These are phyloP conservation scores for Parnassius smintheus DNA, from an alignment of 2,888 invertebrate species.

Conservation along the genomic window DNA sequence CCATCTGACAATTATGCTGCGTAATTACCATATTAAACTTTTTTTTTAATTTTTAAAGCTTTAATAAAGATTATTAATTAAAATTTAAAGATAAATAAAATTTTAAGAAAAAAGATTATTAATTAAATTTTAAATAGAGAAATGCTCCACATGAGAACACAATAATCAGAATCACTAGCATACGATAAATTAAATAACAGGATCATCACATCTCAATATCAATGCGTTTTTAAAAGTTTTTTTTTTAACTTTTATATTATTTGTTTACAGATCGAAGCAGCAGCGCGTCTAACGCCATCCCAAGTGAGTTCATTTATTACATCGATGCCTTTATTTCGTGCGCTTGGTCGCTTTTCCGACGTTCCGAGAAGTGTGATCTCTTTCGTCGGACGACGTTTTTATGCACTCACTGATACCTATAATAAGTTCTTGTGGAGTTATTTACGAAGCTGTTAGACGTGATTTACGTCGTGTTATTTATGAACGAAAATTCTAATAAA, in stretches of 20 bases:
- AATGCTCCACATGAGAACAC: too few species aligned
- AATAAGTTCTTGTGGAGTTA: not conserved
- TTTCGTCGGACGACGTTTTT: not conserved
- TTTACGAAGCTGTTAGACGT: not conserved
- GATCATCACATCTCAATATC: too few species aligned
- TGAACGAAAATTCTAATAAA: not conserved
- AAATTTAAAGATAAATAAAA: too few species aligned
- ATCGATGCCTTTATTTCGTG: not conserved
- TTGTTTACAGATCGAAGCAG: not conserved
- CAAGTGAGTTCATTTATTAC: not conserved
- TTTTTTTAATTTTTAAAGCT: too few species aligned
- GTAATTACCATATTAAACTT: too few species aligned
- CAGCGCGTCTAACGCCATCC: not conserved
- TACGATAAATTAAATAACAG: too few species aligned
- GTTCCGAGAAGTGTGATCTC: not conserved
- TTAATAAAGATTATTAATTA: too few species aligned
- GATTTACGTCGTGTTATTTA: not conserved
- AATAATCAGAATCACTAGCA: too few species aligned
- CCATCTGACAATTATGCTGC: too few species aligned
- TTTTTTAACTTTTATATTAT: not conserved
- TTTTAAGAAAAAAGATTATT: too few species aligned
- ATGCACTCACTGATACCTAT: slow-evolving; percentile 1
- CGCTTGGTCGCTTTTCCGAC: not conserved
- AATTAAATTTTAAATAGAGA: too few species aligned
- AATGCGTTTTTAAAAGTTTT: too few species aligned